Evolutionary conservation across 2,888 invertebrate genomes (phyloP), one percentile per base, ranked within the genome.

Genomic region (Exocentrus adspersus): DNA sequence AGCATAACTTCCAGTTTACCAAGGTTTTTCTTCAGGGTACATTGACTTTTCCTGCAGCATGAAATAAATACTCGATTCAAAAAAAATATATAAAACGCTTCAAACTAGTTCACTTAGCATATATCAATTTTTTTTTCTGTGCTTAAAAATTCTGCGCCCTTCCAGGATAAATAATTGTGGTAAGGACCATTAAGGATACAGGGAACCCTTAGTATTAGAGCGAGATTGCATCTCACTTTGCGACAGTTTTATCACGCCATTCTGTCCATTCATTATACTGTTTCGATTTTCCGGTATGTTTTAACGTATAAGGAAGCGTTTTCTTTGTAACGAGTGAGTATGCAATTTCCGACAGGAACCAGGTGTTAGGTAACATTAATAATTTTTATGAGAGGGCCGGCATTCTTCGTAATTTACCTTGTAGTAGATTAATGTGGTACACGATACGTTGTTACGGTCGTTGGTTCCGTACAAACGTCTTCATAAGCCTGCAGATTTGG

Each of bases 341-440:
- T 63, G 69, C 69, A 69, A 69, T 69, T 65, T 69, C 69, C 67
- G 67, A 64, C 65, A 69, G 69, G 69, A 69, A 69, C 69, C 69
- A 69, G 69, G 67, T 69, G 69, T 51, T 61, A 45, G 59, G 61
- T 16, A 60, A 60, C 66, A 64, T 62, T 67, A 67, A 64, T 69
- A 62, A 69, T 64, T 69, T 41, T 53, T 66, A 66, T 37, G 61
- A 50, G 65, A 67, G 67, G 62, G 61, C 64, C 69, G 50, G 62
- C 63, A 66, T 70, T 68, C 67, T 70, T 70, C 62, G 65, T 70
- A 64, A 63, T 68, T 70, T 64, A 60, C 56, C 52, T 45, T 64
- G 65, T 48, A n/a, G n/a, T n/a, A 42, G 58, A 64, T 62, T 69
- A 69, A 69, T 64, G 62, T 66, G 66, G 64, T 65, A 65, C 64